These are phyloP conservation scores for Callimorpha dominula DNA, from an alignment of 2,888 invertebrate genomes.

Conservation along the genomic window DNA sequence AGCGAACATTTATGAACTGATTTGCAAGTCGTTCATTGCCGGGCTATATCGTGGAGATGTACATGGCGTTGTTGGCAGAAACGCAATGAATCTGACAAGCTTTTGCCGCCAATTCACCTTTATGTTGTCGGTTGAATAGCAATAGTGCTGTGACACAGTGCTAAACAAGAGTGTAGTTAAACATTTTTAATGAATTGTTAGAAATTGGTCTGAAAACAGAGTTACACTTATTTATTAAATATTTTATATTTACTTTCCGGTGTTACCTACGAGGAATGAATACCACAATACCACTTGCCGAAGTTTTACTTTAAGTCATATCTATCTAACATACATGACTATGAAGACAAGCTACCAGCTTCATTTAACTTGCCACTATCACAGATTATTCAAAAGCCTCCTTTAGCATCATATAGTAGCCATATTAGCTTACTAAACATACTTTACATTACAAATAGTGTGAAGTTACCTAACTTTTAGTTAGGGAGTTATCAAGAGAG, in stretches of 20 bases:
- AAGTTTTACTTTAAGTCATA: not conserved
- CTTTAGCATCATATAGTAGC: not conserved
- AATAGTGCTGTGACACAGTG: conserved; percentile 59
- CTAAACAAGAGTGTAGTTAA: conserved; percentile 17
- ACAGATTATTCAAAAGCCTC: not conserved
- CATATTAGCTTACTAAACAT: not conserved
- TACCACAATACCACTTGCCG: not conserved
- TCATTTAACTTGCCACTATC: not conserved
- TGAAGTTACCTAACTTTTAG: not conserved
- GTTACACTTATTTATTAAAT: too few relatives aligned
- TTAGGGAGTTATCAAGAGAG: not conserved
- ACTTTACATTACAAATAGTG: not conserved
- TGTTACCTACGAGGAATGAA: not conserved
- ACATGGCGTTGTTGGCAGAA: conserved; percentile 39
- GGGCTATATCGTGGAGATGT: conserved; percentile 40
- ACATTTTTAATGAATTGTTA: not conserved
- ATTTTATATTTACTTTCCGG: too few relatives aligned
- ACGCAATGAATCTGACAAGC: conserved; percentile 64
- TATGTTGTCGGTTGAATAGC: conserved; percentile 67
- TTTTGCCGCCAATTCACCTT: conserved; percentile 67
- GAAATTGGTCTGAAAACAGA: not conserved
- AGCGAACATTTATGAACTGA: conserved; percentile 36
- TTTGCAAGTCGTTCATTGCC: conserved; percentile 46
- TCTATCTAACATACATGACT: too few relatives aligned
- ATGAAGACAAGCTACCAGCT: too few relatives aligned